phyloP scores from a whole-genome alignment of 2,113 vertebrate species.

The Rafetus swinhoei region DNA sequence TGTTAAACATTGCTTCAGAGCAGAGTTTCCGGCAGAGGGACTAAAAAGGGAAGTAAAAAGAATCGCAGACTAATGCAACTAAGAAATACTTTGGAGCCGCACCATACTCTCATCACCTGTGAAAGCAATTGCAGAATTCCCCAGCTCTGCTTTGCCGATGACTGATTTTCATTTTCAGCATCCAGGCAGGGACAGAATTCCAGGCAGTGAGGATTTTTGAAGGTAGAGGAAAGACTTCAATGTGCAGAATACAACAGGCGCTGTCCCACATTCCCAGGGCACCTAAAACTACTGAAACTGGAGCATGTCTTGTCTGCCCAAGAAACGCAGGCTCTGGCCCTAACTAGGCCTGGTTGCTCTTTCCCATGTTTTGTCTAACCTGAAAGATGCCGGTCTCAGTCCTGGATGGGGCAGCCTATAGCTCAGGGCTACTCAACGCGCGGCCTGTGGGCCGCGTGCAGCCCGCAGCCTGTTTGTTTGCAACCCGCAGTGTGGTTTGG shows the following conservation, averaged over 20 bases:
- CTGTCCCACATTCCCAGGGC: not conserved
- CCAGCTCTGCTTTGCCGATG: not conserved
- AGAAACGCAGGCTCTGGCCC: not conserved
- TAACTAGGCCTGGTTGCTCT: not conserved
- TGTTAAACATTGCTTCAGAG: not conserved
- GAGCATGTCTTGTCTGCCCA: not conserved
- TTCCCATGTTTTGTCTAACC: not conserved
- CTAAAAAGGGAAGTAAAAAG: not conserved
- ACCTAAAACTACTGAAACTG: not conserved
- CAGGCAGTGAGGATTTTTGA: not conserved
- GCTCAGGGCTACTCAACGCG: no score
- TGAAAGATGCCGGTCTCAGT: not conserved
- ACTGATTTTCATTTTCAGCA: not conserved
- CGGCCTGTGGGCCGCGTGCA: no score
- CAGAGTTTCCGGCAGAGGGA: not conserved
- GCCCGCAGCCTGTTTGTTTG: no score
- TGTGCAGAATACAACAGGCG: not conserved
- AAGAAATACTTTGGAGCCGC: not conserved
- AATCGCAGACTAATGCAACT: not conserved
- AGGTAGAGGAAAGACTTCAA: not conserved
- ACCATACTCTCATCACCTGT: not conserved
- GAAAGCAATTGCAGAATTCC: not conserved
- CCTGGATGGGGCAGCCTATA: not conserved
- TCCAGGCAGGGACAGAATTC: not conserved
- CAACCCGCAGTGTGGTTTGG: no score